These are phyloP conservation scores for Patella ulyssiponensis DNA, from an alignment of 2,888 invertebrate species.

Conservation along the genomic window DNA sequence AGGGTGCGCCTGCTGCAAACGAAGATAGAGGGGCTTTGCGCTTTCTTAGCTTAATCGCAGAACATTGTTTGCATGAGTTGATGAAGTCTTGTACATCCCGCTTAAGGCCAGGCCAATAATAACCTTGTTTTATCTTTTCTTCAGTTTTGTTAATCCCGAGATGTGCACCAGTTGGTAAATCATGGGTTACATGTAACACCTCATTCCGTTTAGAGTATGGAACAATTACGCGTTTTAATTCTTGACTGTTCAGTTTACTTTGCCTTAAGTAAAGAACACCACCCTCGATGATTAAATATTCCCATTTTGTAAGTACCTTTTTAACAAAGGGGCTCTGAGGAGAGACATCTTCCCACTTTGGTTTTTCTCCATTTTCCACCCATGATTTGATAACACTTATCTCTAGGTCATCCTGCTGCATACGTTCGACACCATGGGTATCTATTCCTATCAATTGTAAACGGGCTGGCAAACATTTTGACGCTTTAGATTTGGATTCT, in stretches of 20 bases:
- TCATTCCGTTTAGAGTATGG: neutral
- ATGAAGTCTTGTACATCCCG: slow-evolving; percentile 4
- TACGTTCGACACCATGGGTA: neutral
- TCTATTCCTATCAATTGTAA: neutral
- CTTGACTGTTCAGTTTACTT: neutral
- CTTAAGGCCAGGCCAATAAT: slow-evolving; percentile 19
- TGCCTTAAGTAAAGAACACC: neutral
- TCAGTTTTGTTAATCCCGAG: slow-evolving; percentile 8
- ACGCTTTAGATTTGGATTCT: neutral
- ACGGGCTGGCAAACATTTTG: neutral
- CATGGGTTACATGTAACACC: neutral
- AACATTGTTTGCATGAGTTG: neutral
- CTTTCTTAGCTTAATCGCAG: neutral
- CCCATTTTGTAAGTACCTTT: neutral
- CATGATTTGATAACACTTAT: neutral
- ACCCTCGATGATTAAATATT: neutral
- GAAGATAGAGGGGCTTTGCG: neutral
- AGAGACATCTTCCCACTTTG: neutral
- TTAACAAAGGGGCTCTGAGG: neutral
- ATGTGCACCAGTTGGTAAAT: slow-evolving; percentile 1
- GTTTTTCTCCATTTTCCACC: neutral
- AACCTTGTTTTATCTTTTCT: slow-evolving; percentile 1
- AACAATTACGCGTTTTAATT: neutral
- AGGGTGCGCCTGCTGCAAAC: slow-evolving; percentile 11
- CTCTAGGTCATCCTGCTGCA: neutral